Conservation (phyloP, 2,888 invertebrate genomes). For the Tinea pellionella region DNA sequence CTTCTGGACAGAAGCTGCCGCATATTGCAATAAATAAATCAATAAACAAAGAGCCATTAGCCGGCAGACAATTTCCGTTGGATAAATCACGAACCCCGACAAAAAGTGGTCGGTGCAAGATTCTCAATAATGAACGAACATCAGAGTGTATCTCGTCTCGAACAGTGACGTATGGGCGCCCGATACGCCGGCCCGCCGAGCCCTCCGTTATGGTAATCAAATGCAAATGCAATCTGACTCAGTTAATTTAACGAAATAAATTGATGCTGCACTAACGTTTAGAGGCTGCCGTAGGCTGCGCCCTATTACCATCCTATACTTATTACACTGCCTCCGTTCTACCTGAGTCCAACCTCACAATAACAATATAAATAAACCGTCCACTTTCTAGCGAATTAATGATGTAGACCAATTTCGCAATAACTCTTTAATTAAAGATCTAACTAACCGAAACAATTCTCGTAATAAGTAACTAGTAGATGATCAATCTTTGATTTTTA, state of each 20-base stretch:
- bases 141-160: conserved; percentile 32
- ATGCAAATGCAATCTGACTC: conserved; percentile 61
- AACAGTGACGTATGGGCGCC: conserved; percentile 59
- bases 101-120: conserved; percentile 40
- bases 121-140: conserved; percentile 40
- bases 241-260: conserved; percentile 67
- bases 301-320: conserved; percentile 18
- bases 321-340: conserved; percentile 16
- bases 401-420: not conserved
- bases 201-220: conserved; percentile 60
- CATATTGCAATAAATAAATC: conserved; percentile 64
- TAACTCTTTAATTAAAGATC: not conserved
- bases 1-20: conserved; percentile 49
- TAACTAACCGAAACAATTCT: not conserved
- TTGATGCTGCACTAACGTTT: conserved; percentile 38
- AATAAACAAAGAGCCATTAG: conserved; percentile 67
- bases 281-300: conserved; percentile 9
- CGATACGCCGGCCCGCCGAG: conserved; percentile 42
- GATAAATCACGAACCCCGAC: conserved; percentile 54
- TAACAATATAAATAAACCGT: not conserved
- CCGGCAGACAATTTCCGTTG: conserved; percentile 65
- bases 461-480: not conserved
- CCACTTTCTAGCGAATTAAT: not conserved
- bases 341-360: conserved; percentile 7
- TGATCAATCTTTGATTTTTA: conserved; percentile 2